phyloP scores from a whole-genome alignment of 2,888 invertebrate genomes.

The Deilephila elpenor region DNA sequence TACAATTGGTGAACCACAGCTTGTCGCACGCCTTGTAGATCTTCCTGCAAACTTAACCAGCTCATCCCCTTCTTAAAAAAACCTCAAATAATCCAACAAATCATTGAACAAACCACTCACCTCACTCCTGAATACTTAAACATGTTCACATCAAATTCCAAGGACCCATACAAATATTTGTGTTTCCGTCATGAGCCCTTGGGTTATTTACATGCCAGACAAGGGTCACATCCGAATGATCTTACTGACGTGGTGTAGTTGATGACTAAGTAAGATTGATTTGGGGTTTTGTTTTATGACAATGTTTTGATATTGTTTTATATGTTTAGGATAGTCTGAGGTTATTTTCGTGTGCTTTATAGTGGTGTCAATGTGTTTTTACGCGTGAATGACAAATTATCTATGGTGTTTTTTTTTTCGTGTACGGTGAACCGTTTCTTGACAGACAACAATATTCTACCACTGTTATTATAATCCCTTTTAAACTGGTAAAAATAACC shows the following conservation, averaged over 20 bases:
- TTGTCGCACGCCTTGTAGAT: too few relatives aligned
- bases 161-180: constrained; percentile 43
- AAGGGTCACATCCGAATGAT: constrained; percentile 31
- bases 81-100: background rate
- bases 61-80: background rate
- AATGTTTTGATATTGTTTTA: background rate
- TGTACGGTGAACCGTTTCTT: too few relatives aligned
- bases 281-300: background rate
- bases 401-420: too few relatives aligned
- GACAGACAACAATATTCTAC: too few relatives aligned
- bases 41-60: too few relatives aligned
- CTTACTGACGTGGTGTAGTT: background rate
- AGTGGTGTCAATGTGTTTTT: too few relatives aligned
- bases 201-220: constrained; percentile 40
- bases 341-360: background rate
- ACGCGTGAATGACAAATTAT: too few relatives aligned
- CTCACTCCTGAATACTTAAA: constrained; percentile 26
- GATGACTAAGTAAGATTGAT: constrained; percentile 5
- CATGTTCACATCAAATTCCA: constrained; percentile 37
- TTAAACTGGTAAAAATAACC: too few relatives aligned
- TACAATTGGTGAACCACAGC: too few relatives aligned
- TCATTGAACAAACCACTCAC: background rate
- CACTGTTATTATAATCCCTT: too few relatives aligned
- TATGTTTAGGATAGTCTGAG: background rate
- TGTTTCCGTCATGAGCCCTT: constrained; percentile 34